Evolutionary conservation across 2,113 vertebrate species (phyloP), one percentile per base, ranked within the genome.

Genomic region (Rhinopomastus cyanomelas): DNA sequence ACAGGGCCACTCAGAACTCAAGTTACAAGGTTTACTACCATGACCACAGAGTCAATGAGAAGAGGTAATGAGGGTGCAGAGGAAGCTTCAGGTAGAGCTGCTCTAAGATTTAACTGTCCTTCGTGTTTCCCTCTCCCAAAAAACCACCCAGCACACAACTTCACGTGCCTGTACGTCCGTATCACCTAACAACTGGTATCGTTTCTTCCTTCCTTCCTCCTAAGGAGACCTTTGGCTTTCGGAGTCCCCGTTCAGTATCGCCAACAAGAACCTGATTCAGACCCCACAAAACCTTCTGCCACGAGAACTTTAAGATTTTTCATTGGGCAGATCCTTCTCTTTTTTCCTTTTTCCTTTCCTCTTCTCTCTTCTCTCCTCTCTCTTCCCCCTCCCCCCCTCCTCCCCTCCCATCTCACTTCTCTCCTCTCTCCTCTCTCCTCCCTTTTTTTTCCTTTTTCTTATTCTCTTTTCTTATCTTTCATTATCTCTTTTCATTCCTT

Each of bases 11-110:
- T 2, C 27, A 51, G 66, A 88, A 53, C 7, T 11, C 30, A n/a
- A 27, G 26, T 65, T 57, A 20, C 20, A 37, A 61, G 34, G 3
- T 67, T 74, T 88, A 34, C n/a, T 89, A 18, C 64, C 32, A 13
- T 44, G 19, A 20, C 23, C 21, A 11, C 0, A 2, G 10, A 9
- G 4, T 48, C 0, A 0, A 20, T 1, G 3, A 68, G 48, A 16
- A 81, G 26, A 76, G 3, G 16, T 55, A 16, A 27, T 0, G 7
- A 68, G 82, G 20, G 3, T 55, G 22, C 13, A 21, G 16, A 8
- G 37, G 66, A 53, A 74, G 9, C 27, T 59, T 78, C 39, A 46
- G 12, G 27, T 20, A 74, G 48, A 74, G 30, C 8, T 59, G 3
- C 32, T 90, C 61, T 29, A 29, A 84, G 56, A 37, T 53, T 51